Conservation (phyloP, 1,140 invertebrate genomes). For the Notospermus geniculatus region DNA sequence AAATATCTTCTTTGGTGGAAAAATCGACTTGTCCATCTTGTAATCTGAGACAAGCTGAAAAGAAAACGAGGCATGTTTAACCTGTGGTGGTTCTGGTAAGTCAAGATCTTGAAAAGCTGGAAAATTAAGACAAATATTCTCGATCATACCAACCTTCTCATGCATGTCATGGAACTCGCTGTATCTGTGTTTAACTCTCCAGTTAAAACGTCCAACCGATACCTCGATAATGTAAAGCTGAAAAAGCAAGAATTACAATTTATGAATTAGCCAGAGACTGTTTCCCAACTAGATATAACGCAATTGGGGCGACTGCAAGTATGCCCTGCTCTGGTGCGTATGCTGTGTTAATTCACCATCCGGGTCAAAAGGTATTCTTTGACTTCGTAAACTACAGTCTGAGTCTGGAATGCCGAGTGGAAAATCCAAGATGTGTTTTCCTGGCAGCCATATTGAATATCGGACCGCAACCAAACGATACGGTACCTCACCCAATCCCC, state of each 20-base stretch:
- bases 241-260: conserved; percentile 10
- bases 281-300: neutral
- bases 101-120: too few relatives aligned
- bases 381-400: neutral
- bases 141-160: conserved; percentile 68
- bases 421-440: too few relatives aligned
- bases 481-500: too few relatives aligned
- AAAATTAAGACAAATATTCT: too few relatives aligned
- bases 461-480: too few relatives aligned
- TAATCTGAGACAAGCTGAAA: conserved; percentile 42
- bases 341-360: too few relatives aligned
- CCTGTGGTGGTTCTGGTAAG: too few relatives aligned
- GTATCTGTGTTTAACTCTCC: conserved; percentile 81
- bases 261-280: neutral
- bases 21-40: conserved; percentile 67
- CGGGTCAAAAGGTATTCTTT: neutral
- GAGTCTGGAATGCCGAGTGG: too few relatives aligned
- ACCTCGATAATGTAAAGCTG: conserved; percentile 67
- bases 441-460: too few relatives aligned
- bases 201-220: conserved; percentile 68
- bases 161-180: conserved; percentile 86
- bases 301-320: too few relatives aligned
- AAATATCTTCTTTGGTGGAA: conserved; percentile 88
- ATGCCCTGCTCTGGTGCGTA: too few relatives aligned
- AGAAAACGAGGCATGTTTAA: too few relatives aligned